Evolutionary conservation across 2,797 vertebrate species (phyloP).

Genomic region (Takifugu ocellatus): DNA sequence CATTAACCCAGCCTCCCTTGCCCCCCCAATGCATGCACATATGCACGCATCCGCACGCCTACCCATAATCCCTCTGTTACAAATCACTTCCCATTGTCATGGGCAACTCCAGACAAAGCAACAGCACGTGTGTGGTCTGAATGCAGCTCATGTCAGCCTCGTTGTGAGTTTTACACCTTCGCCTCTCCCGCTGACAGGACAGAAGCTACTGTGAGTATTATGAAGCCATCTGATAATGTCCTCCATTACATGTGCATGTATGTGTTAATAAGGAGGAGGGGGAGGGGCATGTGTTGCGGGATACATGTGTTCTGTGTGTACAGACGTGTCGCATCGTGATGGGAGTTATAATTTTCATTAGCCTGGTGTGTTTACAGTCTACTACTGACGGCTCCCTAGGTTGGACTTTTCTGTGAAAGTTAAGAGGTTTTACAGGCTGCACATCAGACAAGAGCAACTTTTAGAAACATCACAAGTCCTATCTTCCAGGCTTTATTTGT

Average conservation of each 20-base stretch:
- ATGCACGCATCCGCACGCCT: constrained; percentile 26
- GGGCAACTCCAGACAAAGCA: constrained; percentile 57
- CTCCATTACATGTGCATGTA: constrained; percentile 13
- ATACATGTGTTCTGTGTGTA: constrained; percentile 19
- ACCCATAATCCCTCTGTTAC: constrained; percentile 67
- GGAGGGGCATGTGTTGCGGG: background rate
- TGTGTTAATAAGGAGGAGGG: background rate
- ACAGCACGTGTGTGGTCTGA: constrained; percentile 50
- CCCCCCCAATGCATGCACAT: constrained; percentile 11
- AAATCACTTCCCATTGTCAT: constrained; percentile 66
- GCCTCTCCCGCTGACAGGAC: background rate
- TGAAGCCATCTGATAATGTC: constrained; percentile 22
- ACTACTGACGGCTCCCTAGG: constrained; percentile 27
- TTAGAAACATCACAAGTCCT: too few relatives aligned
- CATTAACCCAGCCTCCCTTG: constrained; percentile 45
- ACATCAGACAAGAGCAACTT: too few relatives aligned
- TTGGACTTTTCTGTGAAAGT: constrained; percentile 4
- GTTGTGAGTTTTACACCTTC: constrained; percentile 19
- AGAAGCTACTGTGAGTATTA: constrained; percentile 31
- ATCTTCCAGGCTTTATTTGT: too few relatives aligned
- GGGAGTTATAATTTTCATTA: constrained; percentile 10
- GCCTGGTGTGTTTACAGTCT: too few relatives aligned
- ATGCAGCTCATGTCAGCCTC: constrained; percentile 7
- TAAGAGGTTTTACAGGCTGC: background rate
- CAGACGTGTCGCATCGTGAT: constrained; percentile 4